phyloP scores from a whole-genome alignment of 2,888 invertebrate genomes.

The Ischnura elegans region DNA sequence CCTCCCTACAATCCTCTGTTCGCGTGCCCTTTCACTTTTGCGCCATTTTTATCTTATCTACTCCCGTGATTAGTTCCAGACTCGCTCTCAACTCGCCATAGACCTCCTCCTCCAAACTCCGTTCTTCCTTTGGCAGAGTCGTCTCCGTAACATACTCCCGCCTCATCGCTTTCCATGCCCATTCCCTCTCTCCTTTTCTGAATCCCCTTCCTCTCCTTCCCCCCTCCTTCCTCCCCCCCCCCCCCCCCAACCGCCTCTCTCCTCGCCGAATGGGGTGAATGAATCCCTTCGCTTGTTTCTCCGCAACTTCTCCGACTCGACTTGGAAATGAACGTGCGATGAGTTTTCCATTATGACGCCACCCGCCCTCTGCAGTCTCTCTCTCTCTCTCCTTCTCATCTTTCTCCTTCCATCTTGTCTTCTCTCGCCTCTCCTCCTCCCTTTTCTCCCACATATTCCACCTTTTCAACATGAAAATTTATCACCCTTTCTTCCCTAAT shows the following conservation, averaged over 20 bases:
- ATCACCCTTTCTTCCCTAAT: neutral
- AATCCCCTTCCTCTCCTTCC: neutral
- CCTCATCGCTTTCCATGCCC: neutral
- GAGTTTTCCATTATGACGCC: constrained; percentile 55
- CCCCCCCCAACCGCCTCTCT: neutral
- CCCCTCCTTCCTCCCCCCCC: neutral
- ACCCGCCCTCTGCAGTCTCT: neutral
- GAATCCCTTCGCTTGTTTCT: constrained; percentile 17
- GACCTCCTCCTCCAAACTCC: neutral
- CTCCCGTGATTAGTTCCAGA: constrained; percentile 13
- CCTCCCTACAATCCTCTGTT: neutral
- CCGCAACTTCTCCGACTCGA: constrained; percentile 36
- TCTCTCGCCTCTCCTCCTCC: neutral
- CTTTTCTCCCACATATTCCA: neutral
- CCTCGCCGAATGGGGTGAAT: neutral
- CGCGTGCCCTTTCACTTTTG: constrained; percentile 17
- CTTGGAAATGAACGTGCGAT: constrained; percentile 42
- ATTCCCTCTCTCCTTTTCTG: neutral
- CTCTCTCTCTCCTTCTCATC: neutral
- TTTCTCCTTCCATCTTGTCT: neutral
- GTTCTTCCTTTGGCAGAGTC: neutral
- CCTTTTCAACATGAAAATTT: no score
- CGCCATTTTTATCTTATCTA: constrained; percentile 31
- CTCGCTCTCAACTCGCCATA: neutral
- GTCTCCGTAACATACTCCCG: neutral